A percentile compares a stretch with the other conserved stretches of the same genome.
Evolutionary conservation across 2,113 vertebrate genomes (phyloP).

Genomic region (Anolis carolinensis): DNA sequence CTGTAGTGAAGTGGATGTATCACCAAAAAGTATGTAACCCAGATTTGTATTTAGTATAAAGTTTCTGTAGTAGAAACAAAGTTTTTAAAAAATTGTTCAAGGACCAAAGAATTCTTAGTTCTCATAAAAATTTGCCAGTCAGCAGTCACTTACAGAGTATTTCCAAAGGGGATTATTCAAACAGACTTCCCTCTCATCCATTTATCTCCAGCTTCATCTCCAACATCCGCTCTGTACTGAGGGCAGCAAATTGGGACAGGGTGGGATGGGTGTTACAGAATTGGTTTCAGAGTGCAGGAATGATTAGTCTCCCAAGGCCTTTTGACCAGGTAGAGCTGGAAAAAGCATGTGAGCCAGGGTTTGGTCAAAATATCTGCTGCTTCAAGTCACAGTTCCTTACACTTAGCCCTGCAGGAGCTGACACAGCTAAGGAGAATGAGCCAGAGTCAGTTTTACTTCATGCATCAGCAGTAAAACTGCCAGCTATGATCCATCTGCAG

Average conservation of each 20-base stretch:
- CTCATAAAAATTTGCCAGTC: background rate
- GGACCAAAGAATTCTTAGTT: background rate
- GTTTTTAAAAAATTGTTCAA: background rate
- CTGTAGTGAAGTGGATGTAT: background rate
- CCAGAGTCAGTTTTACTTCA: constrained; percentile 60
- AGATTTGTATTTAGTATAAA: background rate
- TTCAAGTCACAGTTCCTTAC: constrained; percentile 43
- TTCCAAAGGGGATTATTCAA: background rate
- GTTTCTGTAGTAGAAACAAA: background rate
- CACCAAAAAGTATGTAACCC: background rate
- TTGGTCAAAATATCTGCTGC: constrained; percentile 48
- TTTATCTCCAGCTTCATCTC: background rate
- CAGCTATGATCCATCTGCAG: constrained; percentile 57
- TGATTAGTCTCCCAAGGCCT: constrained; percentile 8
- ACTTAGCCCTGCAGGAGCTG: constrained; percentile 62
- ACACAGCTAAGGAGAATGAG: constrained; percentile 59
- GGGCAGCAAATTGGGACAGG: background rate
- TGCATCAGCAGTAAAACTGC: constrained; percentile 57
- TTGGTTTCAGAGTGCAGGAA: background rate
- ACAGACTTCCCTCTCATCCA: background rate
- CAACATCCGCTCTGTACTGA: constrained; percentile 1
- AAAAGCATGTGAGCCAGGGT: constrained; percentile 10
- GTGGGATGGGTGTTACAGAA: background rate
- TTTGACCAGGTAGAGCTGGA: constrained; percentile 5
- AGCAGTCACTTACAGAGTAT: constrained; percentile 1